A percentile compares a stretch with the other conserved stretches of the same genome.
Evolutionary conservation across 2,113 vertebrate species (phyloP).

Genomic region (Poecile atricapillus): DNA sequence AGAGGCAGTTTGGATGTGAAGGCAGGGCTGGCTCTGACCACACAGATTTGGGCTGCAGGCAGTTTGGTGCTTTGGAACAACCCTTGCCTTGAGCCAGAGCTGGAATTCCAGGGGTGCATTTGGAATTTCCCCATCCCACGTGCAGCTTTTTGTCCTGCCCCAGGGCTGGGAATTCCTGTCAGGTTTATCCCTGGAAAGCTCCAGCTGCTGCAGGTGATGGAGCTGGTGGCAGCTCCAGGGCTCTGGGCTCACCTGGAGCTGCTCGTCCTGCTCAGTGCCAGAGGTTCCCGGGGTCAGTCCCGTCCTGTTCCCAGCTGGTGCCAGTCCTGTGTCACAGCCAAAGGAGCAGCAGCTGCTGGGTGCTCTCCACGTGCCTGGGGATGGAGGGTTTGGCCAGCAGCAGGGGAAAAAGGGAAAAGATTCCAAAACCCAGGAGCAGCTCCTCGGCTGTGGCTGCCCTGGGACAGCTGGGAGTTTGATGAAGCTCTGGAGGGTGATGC

Average conservation of each 20-base stretch:
- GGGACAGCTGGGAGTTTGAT: not conserved
- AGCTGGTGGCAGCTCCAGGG: not conserved
- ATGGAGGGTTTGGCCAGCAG: not conserved
- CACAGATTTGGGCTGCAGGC: not conserved
- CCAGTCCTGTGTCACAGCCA: not conserved
- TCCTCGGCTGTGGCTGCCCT: fast-evolving
- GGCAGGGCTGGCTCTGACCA: not conserved
- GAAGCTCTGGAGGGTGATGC: not conserved
- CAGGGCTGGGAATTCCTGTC: not conserved
- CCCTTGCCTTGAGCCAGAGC: not conserved
- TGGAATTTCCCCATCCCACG: not conserved
- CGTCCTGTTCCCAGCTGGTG: not conserved
- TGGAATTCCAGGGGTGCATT: not conserved
- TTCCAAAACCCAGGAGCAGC: not conserved
- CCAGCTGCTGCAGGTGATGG: not conserved
- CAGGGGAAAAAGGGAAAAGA: not conserved
- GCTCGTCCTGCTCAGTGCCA: not conserved
- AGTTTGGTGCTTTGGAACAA: not conserved
- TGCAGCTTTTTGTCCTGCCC: not conserved
- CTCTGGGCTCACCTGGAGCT: not conserved
- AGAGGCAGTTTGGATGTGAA: not conserved
- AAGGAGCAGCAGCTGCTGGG: not conserved
- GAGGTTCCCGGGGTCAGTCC: not conserved
- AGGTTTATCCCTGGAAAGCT: not conserved
- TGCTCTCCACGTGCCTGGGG: not conserved